phyloP scores from a whole-genome alignment of 2,113 vertebrate species.

The Micronycteris hirsuta region DNA sequence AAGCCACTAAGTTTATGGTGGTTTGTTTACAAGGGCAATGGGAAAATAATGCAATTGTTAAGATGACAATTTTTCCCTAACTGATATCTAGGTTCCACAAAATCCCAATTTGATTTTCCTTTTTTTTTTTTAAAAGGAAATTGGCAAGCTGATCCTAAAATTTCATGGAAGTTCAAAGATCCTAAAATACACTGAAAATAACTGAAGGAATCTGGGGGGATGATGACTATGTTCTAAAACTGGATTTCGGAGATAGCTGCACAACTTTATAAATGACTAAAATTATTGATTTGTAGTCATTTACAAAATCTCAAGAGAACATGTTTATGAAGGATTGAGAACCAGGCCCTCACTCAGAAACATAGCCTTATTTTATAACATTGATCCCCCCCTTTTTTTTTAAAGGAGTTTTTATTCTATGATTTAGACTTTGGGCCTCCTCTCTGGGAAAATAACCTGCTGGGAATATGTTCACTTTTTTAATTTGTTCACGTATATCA shows the following conservation, averaged over 20 bases:
- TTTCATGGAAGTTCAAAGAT: neutral
- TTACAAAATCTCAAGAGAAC: neutral
- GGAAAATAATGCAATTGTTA: neutral
- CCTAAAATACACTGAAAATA: neutral
- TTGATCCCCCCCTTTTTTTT: neutral
- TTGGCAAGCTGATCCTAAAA: neutral
- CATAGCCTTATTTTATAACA: neutral
- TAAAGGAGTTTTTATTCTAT: neutral
- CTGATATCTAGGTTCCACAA: neutral
- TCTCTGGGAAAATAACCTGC: neutral
- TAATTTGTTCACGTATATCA: neutral
- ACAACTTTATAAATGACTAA: neutral
- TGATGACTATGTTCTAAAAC: neutral
- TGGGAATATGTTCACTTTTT: neutral
- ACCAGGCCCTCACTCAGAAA: neutral
- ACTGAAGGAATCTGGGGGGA: neutral
- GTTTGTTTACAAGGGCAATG: neutral
- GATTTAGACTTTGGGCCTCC: neutral
- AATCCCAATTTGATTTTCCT: neutral
- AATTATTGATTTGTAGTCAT: neutral
- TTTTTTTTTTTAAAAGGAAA: neutral
- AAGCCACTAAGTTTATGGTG: neutral
- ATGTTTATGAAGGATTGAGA: neutral
- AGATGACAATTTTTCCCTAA: neutral
- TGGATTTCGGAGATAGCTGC: neutral